These are phyloP conservation scores for Phytoseiulus persimilis DNA, from an alignment of 2,888 invertebrate genomes.

Conservation along the genomic window DNA sequence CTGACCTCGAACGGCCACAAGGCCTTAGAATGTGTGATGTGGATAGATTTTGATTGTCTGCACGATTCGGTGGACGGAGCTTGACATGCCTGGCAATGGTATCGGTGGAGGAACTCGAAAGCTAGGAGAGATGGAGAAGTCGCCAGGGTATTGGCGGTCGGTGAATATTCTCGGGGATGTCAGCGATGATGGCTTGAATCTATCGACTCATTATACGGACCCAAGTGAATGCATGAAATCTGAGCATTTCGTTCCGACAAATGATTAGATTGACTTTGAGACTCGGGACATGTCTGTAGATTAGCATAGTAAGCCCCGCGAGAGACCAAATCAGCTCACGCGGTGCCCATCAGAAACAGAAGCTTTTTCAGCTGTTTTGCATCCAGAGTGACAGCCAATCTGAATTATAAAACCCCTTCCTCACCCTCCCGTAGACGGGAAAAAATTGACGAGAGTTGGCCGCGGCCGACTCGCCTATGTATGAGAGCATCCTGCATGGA, in stretches of 20 bases:
- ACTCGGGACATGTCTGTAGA: not conserved
- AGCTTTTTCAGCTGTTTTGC: not conserved
- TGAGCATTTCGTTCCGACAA: not conserved
- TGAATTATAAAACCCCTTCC: not conserved
- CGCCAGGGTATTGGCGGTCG: too few species aligned
- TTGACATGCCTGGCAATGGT: too few species aligned
- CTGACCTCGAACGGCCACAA: not conserved
- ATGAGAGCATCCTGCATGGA: too few species aligned
- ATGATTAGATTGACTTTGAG: not conserved
- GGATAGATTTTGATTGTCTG: not conserved
- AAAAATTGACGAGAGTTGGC: too few species aligned
- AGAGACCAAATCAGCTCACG: not conserved
- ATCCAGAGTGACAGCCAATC: not conserved
- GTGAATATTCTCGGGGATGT: too few species aligned
- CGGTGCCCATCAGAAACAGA: not conserved
- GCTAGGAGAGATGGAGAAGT: too few species aligned
- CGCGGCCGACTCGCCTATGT: too few species aligned
- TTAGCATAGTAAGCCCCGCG: not conserved
- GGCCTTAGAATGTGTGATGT: not conserved
- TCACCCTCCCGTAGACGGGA: too few species aligned
- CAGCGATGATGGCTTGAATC: too few species aligned
- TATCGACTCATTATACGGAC: not conserved
- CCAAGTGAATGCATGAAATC: not conserved
- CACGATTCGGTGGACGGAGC: too few species aligned
- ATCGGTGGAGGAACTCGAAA: too few species aligned